Conservation (phyloP, 2,888 invertebrate genomes). For the Pyrrhosoma nymphula region DNA sequence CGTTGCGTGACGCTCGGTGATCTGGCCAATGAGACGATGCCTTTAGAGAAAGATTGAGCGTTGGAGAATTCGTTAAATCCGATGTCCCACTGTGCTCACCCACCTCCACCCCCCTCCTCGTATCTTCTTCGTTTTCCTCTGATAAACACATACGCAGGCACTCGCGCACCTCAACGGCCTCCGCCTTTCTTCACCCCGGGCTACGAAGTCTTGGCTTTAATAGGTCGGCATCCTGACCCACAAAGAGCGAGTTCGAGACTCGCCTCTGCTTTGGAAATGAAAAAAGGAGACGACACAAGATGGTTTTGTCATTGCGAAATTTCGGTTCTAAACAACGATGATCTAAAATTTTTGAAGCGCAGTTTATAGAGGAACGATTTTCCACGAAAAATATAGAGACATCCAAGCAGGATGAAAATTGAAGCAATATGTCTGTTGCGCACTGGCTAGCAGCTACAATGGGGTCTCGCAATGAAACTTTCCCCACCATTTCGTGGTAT, state of each 20-base stretch:
- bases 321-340: too few relatives aligned
- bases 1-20: background rate
- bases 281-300: background rate
- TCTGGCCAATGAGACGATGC: background rate
- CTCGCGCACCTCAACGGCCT: background rate
- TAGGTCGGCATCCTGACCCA: slow-evolving; percentile 45
- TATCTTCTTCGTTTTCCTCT: background rate
- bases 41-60: background rate
- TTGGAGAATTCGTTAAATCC: background rate
- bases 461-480: too few relatives aligned
- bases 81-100: background rate
- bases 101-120: too few relatives aligned
- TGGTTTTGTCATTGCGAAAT: too few relatives aligned
- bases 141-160: background rate
- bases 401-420: too few relatives aligned
- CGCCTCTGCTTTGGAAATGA: background rate
- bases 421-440: too few relatives aligned
- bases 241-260: slow-evolving; percentile 47
- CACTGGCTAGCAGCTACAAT: too few relatives aligned
- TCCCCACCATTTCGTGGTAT: too few relatives aligned
- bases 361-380: too few relatives aligned
- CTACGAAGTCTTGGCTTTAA: background rate
- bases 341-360: too few relatives aligned
- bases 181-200: slow-evolving; percentile 26
- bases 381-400: too few relatives aligned